Evolutionary conservation across 2,888 invertebrate species (phyloP).

Genomic region (Parnassius orleans): DNA sequence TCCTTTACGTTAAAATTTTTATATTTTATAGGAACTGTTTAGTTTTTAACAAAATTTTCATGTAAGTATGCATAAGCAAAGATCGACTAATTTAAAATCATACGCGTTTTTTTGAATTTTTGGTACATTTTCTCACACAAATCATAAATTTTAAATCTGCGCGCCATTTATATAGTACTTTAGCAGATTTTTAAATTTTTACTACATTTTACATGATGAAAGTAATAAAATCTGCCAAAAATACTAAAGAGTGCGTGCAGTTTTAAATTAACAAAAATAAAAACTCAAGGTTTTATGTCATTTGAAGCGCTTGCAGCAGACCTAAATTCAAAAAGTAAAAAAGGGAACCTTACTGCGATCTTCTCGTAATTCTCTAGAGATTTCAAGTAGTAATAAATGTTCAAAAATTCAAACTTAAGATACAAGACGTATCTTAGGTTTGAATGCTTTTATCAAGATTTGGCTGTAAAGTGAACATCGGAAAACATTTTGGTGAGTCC

Average conservation of each 20-base stretch:
- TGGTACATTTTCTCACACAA: too few relatives aligned
- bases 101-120: not conserved
- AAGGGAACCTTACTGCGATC: not conserved
- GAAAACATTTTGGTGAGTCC: not conserved
- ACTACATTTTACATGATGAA: too few relatives aligned
- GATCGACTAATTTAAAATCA: not conserved
- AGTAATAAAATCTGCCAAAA: too few relatives aligned
- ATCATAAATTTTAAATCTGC: too few relatives aligned
- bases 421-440: slow-evolving; percentile 58
- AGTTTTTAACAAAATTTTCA: not conserved
- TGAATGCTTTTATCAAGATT: slow-evolving; percentile 64
- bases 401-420: too few relatives aligned
- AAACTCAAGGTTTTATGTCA: too few relatives aligned
- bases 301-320: too few relatives aligned
- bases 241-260: too few relatives aligned
- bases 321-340: not conserved
- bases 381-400: slow-evolving; percentile 61
- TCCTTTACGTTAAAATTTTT: not conserved
- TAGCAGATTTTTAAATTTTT: too few relatives aligned
- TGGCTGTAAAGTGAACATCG: slow-evolving; percentile 27
- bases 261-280: too few relatives aligned
- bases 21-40: not conserved
- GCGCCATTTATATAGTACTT: too few relatives aligned
- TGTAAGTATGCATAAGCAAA: not conserved
- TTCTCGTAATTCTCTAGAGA: slow-evolving; percentile 47